A percentile compares a stretch with the other conserved stretches of the same genome.
These are phyloP conservation scores for Lutjanus argentimaculatus DNA, from an alignment of 2,797 vertebrate genomes.

Conservation along the genomic window DNA sequence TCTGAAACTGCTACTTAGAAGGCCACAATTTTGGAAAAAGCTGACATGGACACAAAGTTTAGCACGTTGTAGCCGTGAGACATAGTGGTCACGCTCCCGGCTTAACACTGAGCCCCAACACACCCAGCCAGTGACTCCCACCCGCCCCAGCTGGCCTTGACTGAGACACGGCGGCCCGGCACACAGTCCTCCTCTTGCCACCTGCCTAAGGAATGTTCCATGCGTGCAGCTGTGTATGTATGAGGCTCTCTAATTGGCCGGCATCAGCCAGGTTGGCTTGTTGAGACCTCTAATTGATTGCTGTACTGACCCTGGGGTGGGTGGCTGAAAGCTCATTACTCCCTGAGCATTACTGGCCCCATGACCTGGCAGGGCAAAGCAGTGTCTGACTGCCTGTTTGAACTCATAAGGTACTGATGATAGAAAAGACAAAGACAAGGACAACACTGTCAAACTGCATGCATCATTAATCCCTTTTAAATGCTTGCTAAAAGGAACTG, in stretches of 20 bases:
- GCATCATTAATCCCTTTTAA: background rate
- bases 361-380: slow-evolving; percentile 33
- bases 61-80: background rate
- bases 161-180: slow-evolving; percentile 5
- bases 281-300: slow-evolving; percentile 65
- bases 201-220: slow-evolving; percentile 74
- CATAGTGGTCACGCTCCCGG: background rate
- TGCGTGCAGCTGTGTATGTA: slow-evolving; percentile 70
- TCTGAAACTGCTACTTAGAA: slow-evolving; percentile 9
- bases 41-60: slow-evolving; percentile 25
- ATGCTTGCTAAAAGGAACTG: background rate
- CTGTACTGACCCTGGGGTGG: slow-evolving; percentile 42
- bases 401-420: slow-evolving; percentile 25
- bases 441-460: background rate
- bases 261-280: slow-evolving; percentile 52
- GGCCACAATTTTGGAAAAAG: slow-evolving; percentile 26
- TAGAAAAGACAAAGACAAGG: background rate
- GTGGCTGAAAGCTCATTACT: slow-evolving; percentile 67
- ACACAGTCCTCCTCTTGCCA: slow-evolving; percentile 51
- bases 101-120: slow-evolving; percentile 15
- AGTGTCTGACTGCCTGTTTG: slow-evolving; percentile 1
- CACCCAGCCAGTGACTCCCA: slow-evolving; percentile 6
- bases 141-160: slow-evolving; percentile 44
- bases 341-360: slow-evolving; percentile 31
- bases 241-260: slow-evolving; percentile 57